Evolutionary conservation across 1,140 invertebrate genomes (phyloP).

Genomic region (Camponotus vicinus): DNA sequence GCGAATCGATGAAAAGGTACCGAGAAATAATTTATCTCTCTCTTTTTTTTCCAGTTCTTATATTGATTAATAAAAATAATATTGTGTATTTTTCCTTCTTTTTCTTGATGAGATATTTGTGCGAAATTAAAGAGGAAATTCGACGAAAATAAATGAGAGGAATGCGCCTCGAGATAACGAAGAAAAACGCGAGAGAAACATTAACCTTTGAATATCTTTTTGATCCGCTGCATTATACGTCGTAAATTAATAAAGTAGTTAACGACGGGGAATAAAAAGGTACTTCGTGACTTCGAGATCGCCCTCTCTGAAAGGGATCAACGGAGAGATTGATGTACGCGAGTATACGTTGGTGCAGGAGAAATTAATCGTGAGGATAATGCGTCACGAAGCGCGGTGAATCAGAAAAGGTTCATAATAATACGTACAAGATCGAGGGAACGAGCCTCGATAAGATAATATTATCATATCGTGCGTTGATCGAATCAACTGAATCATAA

Average conservation of each 20-base stretch:
- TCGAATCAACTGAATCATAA: neutral
- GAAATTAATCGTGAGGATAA: conserved; percentile 20
- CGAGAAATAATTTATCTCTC: neutral
- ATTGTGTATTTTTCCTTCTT: neutral
- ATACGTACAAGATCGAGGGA: neutral
- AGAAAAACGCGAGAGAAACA: conserved; percentile 63
- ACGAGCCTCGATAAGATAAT: neutral
- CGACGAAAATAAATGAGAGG: conserved; percentile 22
- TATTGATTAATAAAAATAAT: neutral
- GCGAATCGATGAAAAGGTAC: neutral
- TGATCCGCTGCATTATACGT: conserved; percentile 75
- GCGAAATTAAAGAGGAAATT: conserved; percentile 56
- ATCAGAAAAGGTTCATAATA: neutral
- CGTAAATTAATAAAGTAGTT: conserved; percentile 82
- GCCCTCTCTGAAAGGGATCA: conserved; percentile 42
- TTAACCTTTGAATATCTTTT: conserved; percentile 70
- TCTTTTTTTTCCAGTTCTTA: neutral
- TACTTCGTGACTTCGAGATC: conserved; percentile 38
- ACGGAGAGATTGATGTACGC: conserved; percentile 44
- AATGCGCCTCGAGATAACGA: conserved; percentile 18
- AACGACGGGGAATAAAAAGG: conserved; percentile 75
- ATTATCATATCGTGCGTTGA: neutral
- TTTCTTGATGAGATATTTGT: neutral
- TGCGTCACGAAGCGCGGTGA: neutral
- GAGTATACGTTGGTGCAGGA: neutral